phyloP scores from a whole-genome alignment of 2,888 invertebrate genomes.

The Callinectes sapidus region DNA sequence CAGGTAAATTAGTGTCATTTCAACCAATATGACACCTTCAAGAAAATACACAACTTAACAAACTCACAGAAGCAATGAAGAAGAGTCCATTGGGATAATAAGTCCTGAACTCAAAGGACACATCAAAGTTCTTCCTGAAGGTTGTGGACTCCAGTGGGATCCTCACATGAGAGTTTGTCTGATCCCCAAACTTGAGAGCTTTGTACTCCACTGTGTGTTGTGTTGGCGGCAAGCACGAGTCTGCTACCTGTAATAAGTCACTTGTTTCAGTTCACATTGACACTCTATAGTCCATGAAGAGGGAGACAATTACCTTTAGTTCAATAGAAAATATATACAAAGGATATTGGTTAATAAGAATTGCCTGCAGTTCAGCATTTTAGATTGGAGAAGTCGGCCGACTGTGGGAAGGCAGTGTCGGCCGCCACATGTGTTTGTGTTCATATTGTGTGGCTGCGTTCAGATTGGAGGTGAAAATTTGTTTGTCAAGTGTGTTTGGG shows the following conservation, averaged over 20 bases:
- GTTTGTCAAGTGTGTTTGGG: too few relatives aligned
- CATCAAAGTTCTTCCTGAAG: conserved; percentile 74
- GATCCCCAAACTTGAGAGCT: conserved; percentile 92
- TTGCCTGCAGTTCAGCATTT: not conserved
- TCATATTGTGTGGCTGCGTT: too few relatives aligned
- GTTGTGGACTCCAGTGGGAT: conserved; percentile 77
- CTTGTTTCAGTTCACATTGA: not conserved
- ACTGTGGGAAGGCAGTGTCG: too few relatives aligned
- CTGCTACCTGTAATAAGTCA: conserved; percentile 51
- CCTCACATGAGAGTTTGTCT: conserved; percentile 84
- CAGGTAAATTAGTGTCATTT: not conserved
- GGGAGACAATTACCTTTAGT: not conserved
- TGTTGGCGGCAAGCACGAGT: conserved; percentile 71
- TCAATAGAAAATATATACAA: too few relatives aligned
- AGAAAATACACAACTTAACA: not conserved
- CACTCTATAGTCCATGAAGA: not conserved
- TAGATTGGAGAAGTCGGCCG: not conserved
- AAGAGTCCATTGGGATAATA: conserved; percentile 90
- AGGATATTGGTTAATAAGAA: not conserved
- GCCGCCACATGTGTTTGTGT: too few relatives aligned
- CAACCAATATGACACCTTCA: not conserved
- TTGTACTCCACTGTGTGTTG: conserved; percentile 85
- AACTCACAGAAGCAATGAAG: conserved; percentile 83
- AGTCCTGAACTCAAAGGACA: conserved; percentile 87
- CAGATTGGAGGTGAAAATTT: too few relatives aligned